Evolutionary conservation across 2,888 invertebrate genomes (phyloP), one percentile per base, ranked within the genome.

Genomic region (Venusia cambrica): DNA sequence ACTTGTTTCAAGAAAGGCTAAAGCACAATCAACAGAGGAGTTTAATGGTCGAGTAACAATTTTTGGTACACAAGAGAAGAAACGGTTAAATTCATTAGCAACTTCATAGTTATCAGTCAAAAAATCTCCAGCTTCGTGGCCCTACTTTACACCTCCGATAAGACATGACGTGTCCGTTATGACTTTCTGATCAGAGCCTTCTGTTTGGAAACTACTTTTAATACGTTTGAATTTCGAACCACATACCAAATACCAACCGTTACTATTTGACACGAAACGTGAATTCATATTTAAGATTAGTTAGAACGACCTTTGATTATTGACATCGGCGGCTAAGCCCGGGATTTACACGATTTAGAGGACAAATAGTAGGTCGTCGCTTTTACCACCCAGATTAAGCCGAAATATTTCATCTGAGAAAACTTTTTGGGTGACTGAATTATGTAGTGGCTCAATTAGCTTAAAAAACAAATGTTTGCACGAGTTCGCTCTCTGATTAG

Each of bases 161-260:
- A 83, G 78, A 79, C 76, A 64, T 80, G 71, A 69, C 75, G 81
- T 74, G 78, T 67, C 69, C 57, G 73, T 77, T 76, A 78, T 75
- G 78, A 74, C 73, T 73, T 77, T 68, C 73, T 69, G 76, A 78
- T 80, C 79, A 69, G 52, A 60, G 51, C 71, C 65, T 70, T 69
- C 64, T 50, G 57, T 59, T 54, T 48, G 52, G 48, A 51, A 58
- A 65, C 69, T 62, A 68, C 68, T 61, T 57, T 49, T 49, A 60
- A 57, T 62, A 61, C 51, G 32, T 27, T 52, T 45, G 60, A 51
- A 51, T 57, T 54, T 40, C 53, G 45, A 51, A 57, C 53, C 49
- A 46, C 10, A 38, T 55, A 53, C 46, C 45, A 57, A 62, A 58
- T 54, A 32, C 34, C 48, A 57, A 56, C 45, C n/a, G n/a, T n/a